Conservation (phyloP, 1,140 invertebrate species). For the Propsilocerus akamusi region DNA sequence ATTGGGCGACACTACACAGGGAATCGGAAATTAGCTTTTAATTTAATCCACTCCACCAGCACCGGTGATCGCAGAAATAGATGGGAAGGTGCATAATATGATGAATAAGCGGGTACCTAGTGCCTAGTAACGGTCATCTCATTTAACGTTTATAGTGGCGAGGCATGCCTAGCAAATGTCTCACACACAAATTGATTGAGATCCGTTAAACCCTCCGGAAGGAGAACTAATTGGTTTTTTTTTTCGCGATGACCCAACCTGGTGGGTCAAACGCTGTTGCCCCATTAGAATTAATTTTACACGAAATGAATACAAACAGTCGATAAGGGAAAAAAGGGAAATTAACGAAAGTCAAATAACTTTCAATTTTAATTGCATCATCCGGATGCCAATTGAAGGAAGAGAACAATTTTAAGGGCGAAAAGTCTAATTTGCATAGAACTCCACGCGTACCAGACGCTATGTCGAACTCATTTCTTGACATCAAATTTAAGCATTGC, state of each 20-base stretch:
- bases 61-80: no score
- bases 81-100: not conserved
- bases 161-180: not conserved
- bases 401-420: not conserved
- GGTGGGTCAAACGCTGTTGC: not conserved
- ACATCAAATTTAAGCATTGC: no score
- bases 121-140: conserved; percentile 4
- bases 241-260: not conserved
- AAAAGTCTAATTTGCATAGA: not conserved
- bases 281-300: conserved; percentile 1
- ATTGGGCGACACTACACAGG: no score
- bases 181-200: no score
- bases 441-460: conserved; percentile 1
- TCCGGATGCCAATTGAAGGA: no score
- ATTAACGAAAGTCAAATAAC: no score
- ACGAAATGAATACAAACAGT: not conserved
- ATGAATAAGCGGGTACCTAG: not conserved
- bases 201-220: not conserved
- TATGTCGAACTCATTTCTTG: no score
- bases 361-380: no score
- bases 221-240: not conserved
- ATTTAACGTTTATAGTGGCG: not conserved
- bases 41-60: no score
- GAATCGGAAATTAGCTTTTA: conserved; percentile 1
- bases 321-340: not conserved